These are phyloP conservation scores for human (Homo sapiens) DNA, from an alignment of 2,113 vertebrate species.

Conservation along the genomic window GRCh38 chr17:36761501-36762000, in stretches of 20 bases:
- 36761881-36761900: conserved; percentile 91
- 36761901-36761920: conserved; percentile 83
- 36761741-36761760: conserved; percentile 90
- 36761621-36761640: conserved; percentile 72
- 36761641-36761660: not conserved
- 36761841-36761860: conserved; percentile 98
- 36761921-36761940: conserved; percentile 91
- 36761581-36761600: conserved; percentile 23
- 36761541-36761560: not conserved
- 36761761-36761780: conserved; percentile 89
- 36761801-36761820: conserved; percentile 91
- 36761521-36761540: not conserved
- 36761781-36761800: conserved; percentile 90
- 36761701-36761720: conserved; percentile 61
- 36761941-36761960: conserved; percentile 99
- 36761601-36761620: conserved; percentile 85
- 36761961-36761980: conserved; percentile 97
- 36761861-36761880: conserved; percentile 95
- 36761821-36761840: conserved; percentile 96
- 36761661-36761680: conserved; percentile 62
- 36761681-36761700: conserved; percentile 59
- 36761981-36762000: conserved; percentile 91
- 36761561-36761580: not conserved
- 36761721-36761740: conserved; percentile 76
- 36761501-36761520: not conserved